Base-by-base conservation (phyloP, 2,888 invertebrate species). In the Idaea dimidiata region DNA sequence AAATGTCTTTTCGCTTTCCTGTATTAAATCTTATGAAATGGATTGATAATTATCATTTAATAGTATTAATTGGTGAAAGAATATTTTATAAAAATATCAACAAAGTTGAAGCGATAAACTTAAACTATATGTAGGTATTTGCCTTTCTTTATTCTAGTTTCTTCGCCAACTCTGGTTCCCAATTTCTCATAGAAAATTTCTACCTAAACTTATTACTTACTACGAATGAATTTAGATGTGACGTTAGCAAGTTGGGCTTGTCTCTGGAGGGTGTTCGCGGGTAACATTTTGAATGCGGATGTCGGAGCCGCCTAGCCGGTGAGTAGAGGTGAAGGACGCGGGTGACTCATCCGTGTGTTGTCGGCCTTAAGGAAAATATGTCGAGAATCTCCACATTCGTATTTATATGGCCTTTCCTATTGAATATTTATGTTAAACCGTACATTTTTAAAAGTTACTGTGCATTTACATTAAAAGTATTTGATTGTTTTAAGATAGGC, bases 251-350 rank as follows among this genome's bases (percentile, higher is more conserved):
- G 71, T 69, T 68, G 60, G 66, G 72, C 68, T 74, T 60, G 62
- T 63, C 32, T 59, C 63, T 61, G 61, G 65, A 67, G 66, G 70
- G 69, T 60, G 69, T 80, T 81, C 78, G 75, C 76, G 71, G 76
- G 77, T 70, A 78, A 81, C 80, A 82, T 79, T 81, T 74, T 79
- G 80, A 84, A 88, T 80, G 85, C 89, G 88, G 87, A 89, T 88
- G 83, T 84, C 73, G 79, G 78, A 77, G 74, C 75, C 79, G 74
- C 73, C 78, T 78, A 77, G 74, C 75, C 79, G 74, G 70, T 79
- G 68, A 67, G 75, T 71, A 69, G 83, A 86, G 88, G 87, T 89
- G 88, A 90, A 91, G 90, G 90, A 83, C 90, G 84, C 71, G 71
- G 71, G 78, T 91, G 90, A 90, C 78, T 90, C 89, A 90, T 77